phyloP scores from a whole-genome alignment of 2,113 vertebrate genomes.

The Dicaeum eximium region DNA sequence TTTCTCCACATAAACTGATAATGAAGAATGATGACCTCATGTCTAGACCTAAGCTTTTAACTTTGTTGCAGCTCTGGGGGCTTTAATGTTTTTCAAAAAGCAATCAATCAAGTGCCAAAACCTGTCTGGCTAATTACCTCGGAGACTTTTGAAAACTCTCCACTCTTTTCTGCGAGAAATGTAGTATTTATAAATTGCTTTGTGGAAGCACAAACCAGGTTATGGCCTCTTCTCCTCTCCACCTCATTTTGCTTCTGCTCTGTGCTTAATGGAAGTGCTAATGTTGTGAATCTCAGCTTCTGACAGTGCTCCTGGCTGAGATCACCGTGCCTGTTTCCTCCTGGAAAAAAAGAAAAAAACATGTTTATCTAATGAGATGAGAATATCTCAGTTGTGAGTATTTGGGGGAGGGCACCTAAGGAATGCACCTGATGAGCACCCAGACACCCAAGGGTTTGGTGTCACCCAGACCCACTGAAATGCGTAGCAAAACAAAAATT shows the following conservation, averaged over 20 bases:
- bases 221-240: not conserved
- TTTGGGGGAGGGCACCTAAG: not conserved
- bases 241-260: not conserved
- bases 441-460: not conserved
- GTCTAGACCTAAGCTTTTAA: conserved; percentile 72
- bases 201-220: not conserved
- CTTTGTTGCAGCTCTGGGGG: conserved; percentile 40
- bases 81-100: conserved; percentile 59
- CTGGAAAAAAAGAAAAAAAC: no score
- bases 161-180: conserved; percentile 19
- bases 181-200: conserved; percentile 46
- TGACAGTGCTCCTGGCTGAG: not conserved
- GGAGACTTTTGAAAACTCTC: conserved; percentile 36
- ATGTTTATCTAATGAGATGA: not conserved
- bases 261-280: not conserved
- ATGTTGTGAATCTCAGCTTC: not conserved
- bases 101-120: conserved; percentile 58
- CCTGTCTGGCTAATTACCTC: conserved; percentile 43
- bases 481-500: not conserved
- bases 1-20: conserved; percentile 51
- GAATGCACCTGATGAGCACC: not conserved
- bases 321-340: not conserved
- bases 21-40: conserved; percentile 69
- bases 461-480: not conserved
- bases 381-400: not conserved